Percentiles rank a stretch among this genome's conserved stretches.
phyloP scores from a whole-genome alignment of 2,113 vertebrate species.

The Hucho hucho region DNA sequence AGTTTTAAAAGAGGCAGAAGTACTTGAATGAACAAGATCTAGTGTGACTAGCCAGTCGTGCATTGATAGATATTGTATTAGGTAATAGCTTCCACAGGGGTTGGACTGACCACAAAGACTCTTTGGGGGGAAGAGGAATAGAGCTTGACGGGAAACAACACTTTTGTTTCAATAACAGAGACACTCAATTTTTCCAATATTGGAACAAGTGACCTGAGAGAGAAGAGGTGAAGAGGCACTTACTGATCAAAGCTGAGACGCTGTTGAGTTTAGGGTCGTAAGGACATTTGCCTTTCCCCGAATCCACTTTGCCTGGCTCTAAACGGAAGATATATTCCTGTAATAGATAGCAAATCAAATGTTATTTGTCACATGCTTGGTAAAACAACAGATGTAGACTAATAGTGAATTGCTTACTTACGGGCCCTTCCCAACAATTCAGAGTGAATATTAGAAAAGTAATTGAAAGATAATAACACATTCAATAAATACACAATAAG shows the following conservation, averaged over 20 bases:
- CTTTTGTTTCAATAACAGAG: constrained; percentile 1
- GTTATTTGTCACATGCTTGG: too few species aligned
- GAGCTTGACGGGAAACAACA: constrained; percentile 12
- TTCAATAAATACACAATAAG: too few species aligned
- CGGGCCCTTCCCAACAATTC: too few species aligned
- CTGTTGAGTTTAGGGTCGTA: constrained; percentile 98
- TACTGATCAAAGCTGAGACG: constrained; percentile 95
- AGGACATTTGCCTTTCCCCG: constrained; percentile 97
- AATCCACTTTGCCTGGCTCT: constrained; percentile 95
- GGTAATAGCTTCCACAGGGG: background rate
- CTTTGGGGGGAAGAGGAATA: constrained; percentile 11
- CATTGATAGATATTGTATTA: background rate
- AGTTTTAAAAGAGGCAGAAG: background rate
- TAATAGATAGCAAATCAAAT: constrained; percentile 21
- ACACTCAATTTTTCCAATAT: constrained; percentile 23
- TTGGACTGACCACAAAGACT: constrained; percentile 1
- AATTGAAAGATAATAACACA: too few species aligned
- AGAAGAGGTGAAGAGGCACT: constrained; percentile 62
- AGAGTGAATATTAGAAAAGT: too few species aligned
- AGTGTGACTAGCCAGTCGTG: background rate
- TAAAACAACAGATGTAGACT: too few species aligned
- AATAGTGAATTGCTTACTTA: too few species aligned
- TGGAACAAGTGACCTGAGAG: background rate
- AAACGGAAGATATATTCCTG: constrained; percentile 97
- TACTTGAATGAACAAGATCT: background rate